Conservation (phyloP, 1,140 invertebrate genomes). For the Papilio polytes region DNA sequence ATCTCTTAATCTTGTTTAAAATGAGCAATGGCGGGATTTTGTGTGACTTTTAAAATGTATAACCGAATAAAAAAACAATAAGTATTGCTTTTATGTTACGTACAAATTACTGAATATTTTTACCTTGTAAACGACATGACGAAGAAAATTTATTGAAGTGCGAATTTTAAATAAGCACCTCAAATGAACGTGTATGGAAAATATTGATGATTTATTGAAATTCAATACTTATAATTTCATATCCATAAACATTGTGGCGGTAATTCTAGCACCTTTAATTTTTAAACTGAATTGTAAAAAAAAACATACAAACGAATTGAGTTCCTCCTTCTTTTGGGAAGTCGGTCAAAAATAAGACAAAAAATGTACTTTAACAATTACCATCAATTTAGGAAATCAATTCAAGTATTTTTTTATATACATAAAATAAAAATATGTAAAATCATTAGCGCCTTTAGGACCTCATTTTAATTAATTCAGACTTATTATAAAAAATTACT, state of each 20-base stretch:
- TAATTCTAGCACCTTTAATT: not conserved
- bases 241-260: not conserved
- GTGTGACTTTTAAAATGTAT: conserved; percentile 42
- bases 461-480: not conserved
- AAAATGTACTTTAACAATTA: no score
- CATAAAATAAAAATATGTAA: not conserved
- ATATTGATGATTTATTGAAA: not conserved
- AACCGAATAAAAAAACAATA: conserved; percentile 30
- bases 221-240: not conserved
- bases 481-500: not conserved
- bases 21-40: conserved; percentile 54
- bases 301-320: no score
- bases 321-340: no score
- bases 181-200: not conserved
- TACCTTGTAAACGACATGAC: not conserved
- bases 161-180: conserved; percentile 4
- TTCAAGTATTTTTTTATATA: not conserved
- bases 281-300: not conserved
- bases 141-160: not conserved
- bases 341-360: no score
- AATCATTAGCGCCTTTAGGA: not conserved
- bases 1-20: conserved; percentile 54
- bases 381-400: no score
- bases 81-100: conserved; percentile 9
- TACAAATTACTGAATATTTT: conserved; percentile 10